Conservation (phyloP, 1,140 invertebrate species). For the Physella acuta region DNA sequence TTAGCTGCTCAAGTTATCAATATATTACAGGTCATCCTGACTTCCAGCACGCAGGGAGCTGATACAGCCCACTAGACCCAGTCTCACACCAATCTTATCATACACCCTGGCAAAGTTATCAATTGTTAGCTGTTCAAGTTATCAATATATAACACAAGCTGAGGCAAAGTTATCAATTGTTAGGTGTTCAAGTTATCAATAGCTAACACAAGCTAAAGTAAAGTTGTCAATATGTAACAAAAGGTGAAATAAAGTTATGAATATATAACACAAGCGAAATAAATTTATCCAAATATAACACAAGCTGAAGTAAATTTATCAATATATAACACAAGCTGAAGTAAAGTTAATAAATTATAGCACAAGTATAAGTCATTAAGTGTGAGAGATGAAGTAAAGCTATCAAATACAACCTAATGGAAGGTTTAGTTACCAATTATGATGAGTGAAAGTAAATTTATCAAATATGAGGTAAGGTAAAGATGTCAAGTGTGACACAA, state of each 20-base stretch:
- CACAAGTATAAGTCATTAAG: no score
- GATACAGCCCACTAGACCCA: slow-evolving; percentile 83
- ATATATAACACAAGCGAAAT: neutral
- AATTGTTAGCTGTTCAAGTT: no score
- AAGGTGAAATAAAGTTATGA: neutral
- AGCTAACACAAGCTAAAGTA: no score
- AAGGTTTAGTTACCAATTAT: neutral
- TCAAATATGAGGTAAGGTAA: no score
- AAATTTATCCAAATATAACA: no score
- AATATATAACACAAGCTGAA: no score
- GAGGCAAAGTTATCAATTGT: slow-evolving; percentile 63
- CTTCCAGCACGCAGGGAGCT: slow-evolving; percentile 41
- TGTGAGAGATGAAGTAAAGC: neutral
- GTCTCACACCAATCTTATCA: slow-evolving; percentile 80
- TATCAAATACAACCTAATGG: neutral
- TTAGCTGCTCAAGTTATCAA: no score
- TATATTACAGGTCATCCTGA: slow-evolving; percentile 29
- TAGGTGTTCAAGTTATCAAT: no score
- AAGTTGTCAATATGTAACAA: neutral
- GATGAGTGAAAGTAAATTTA: no score
- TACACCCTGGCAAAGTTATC: slow-evolving; percentile 69
- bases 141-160: slow-evolving; percentile 74
- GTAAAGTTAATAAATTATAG: no score
- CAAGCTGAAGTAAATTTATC: no score
- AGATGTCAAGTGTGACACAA: no score